phyloP scores from a whole-genome alignment of 1,140 invertebrate genomes.

The Panulirus ornatus region DNA sequence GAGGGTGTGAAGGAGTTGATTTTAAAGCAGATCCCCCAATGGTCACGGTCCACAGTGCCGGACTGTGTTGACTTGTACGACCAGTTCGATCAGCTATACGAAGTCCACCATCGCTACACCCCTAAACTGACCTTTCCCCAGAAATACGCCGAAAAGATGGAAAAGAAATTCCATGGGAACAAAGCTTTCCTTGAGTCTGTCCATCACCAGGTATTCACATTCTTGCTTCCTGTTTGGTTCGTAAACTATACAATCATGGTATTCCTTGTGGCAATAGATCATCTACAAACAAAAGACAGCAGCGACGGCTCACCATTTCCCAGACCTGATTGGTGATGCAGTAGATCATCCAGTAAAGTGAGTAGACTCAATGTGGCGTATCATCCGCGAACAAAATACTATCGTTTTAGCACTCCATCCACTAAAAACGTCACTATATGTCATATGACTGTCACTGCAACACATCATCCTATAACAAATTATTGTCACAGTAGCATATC shows the following conservation, averaged over 20 bases:
- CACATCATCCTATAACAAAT: no score
- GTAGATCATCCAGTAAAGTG: no score
- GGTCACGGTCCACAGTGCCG: not conserved
- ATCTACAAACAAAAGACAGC: no score
- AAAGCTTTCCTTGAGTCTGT: not conserved
- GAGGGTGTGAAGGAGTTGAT: not conserved
- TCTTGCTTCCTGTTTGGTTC: no score
- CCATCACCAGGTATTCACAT: constrained; percentile 31
- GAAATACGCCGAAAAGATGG: not conserved
- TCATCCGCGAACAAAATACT: no score
- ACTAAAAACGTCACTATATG: no score
- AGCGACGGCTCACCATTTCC: no score
- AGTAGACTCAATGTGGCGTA: no score
- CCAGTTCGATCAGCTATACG: not conserved
- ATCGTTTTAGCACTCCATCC: no score
- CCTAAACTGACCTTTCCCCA: constrained; percentile 7
- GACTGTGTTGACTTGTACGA: not conserved
- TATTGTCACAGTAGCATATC: no score
- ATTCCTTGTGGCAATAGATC: not conserved
- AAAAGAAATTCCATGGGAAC: not conserved
- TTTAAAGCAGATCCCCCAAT: not conserved
- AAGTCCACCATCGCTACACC: constrained; percentile 9
- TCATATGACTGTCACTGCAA: no score
- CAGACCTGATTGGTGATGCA: no score
- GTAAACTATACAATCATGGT: not conserved